Conservation (phyloP, 1,140 invertebrate species). For the Brachionus sp. region DNA sequence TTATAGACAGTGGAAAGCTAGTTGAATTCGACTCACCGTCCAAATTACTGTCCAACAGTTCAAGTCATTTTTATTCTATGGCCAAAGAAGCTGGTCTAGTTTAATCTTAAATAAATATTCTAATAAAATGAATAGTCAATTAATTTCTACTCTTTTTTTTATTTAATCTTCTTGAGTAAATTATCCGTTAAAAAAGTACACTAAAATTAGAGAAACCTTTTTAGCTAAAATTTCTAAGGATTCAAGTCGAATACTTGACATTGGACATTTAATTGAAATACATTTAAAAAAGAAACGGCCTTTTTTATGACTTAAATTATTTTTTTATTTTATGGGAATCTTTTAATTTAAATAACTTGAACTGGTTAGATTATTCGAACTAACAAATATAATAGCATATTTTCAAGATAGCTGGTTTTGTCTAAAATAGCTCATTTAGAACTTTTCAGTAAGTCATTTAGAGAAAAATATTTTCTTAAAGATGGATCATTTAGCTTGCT, state of each 20-base stretch:
- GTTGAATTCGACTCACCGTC: conserved; percentile 76
- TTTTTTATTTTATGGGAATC: neutral
- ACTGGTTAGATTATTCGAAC: neutral
- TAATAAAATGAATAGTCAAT: neutral
- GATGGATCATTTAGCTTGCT: neutral
- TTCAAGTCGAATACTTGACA: neutral
- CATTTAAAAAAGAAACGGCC: neutral
- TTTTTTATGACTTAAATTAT: neutral
- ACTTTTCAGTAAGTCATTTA: neutral
- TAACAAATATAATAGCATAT: neutral
- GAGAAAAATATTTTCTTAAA: neutral
- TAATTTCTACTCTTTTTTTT: neutral
- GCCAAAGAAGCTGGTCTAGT: conserved; percentile 15
- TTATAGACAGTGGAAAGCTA: conserved; percentile 71
- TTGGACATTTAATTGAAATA: neutral
- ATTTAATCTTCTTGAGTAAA: neutral
- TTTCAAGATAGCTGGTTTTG: neutral
- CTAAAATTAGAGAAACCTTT: neutral
- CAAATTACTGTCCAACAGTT: conserved; percentile 64
- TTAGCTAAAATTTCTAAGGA: neutral
- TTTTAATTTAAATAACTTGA: neutral
- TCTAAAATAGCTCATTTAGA: neutral
- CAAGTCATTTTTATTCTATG: conserved; percentile 65
- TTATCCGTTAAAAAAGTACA: neutral
- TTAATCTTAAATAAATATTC: conserved; percentile 16